A percentile compares a stretch with the other conserved stretches of the same genome.
These are phyloP conservation scores for Sarcophaga caerulescens DNA, from an alignment of 2,888 invertebrate species.

Conservation along the genomic window DNA sequence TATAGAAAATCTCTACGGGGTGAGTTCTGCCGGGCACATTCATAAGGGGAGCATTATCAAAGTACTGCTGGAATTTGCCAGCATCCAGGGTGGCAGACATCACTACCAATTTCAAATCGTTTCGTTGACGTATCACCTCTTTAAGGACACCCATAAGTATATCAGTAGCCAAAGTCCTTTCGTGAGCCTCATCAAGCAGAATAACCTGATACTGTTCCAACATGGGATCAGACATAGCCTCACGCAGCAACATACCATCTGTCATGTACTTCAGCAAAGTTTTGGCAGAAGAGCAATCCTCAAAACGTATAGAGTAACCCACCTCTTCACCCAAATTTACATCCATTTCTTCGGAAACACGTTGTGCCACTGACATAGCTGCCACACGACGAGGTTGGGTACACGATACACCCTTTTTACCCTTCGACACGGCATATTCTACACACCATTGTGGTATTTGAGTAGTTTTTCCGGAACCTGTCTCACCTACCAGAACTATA, in stretches of 20 bases:
- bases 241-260: constrained; percentile 99
- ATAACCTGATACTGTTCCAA: constrained; percentile 94
- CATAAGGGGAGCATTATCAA: constrained; percentile 99
- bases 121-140: constrained; percentile 93
- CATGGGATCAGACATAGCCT: constrained; percentile 99
- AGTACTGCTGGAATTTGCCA: constrained; percentile 99
- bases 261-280: constrained; percentile 99
- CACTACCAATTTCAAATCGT: constrained; percentile 97
- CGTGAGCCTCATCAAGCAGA: constrained; percentile 98
- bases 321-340: constrained; percentile 95
- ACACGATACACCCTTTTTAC: constrained; percentile 93
- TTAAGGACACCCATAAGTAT: constrained; percentile 99
- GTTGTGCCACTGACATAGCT: constrained; percentile 99
- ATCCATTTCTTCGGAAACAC: constrained; percentile 99
- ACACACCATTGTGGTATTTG: constrained; percentile 99
- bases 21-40: constrained; percentile 98
- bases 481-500: constrained; percentile 98
- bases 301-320: constrained; percentile 98
- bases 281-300: constrained; percentile 97
- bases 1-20: constrained; percentile 99
- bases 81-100: constrained; percentile 99
- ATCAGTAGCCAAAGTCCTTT: constrained; percentile 98
- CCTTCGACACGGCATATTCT: constrained; percentile 86
- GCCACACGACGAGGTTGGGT: constrained; percentile 98
- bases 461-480: constrained; percentile 99